Evolutionary conservation across 2,113 vertebrate species (phyloP), one percentile per base, ranked within the genome.

Genomic region (Hypomesus transpacificus): DNA sequence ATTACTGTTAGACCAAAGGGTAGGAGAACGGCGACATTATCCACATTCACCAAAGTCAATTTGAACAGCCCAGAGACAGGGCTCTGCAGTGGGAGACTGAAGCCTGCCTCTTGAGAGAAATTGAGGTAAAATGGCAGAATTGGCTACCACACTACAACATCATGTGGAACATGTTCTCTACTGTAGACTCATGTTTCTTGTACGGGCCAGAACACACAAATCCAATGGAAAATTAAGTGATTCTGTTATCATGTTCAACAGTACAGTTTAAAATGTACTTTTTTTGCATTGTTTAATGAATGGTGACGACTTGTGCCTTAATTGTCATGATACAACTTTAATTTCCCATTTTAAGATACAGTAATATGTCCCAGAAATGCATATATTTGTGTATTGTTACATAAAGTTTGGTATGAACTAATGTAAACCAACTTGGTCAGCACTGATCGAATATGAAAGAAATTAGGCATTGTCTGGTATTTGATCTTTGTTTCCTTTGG

Each of bases 291-390:
- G 22, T 51, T 75, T 70, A 6, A 34, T 69, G 22, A 67, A 77
- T 75, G 22, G 53, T 20, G 61, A 58, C 18, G 64, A 13, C 28
- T 39, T 39, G 73, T 87, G 85, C 80, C 83, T 85, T 85, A 20
- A 77, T 70, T 21, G 17, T 9, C 4, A 63, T 63, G 24, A 63
- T 31, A 17, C 18, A 8, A 63, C 59, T 16, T 24, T 14, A 31
- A 7, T 34, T 63, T 4, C 4, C 61, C 7, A 17, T 34, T 26
- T 17, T 3, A 34, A 11, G 39, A 46, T 9, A 46, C 39, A 13
- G 39, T 46, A 46, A 46, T 46, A 46, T 46, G 9, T 46, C 39
- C 39, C 39, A 46, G 31, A 34, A 46, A 46, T 46, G 6, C 39
- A 46, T 46, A 11, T 46, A 11, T 46, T 46, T 46, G 39, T 46